Conservation (phyloP, 2,888 invertebrate species). For the Oithona nana region DNA sequence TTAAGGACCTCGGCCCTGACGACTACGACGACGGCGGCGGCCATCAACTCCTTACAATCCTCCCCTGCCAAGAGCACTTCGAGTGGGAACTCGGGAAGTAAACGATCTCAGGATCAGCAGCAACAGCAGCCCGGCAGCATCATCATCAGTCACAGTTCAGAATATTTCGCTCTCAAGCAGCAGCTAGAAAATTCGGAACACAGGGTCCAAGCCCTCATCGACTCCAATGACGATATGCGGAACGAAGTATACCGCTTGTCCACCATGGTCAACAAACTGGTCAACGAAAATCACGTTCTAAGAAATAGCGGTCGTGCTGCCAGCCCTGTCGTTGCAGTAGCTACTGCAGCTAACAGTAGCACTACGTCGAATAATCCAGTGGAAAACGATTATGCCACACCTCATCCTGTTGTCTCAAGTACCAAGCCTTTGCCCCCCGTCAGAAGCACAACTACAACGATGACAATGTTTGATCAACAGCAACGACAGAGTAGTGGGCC, state of each 20-base stretch:
- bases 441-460: neutral
- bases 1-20: neutral
- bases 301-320: neutral
- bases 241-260: slow-evolving; percentile 1
- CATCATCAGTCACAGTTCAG: slow-evolving; percentile 12
- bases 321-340: neutral
- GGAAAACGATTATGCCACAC: neutral
- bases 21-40: neutral
- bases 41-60: neutral
- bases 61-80: neutral
- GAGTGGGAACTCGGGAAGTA: neutral
- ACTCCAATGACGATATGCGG: slow-evolving; percentile 14
- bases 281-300: neutral
- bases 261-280: slow-evolving; percentile 7
- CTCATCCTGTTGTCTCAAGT: neutral
- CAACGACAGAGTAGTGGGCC: neutral
- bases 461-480: neutral
- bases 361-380: neutral
- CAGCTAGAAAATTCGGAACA: slow-evolving; percentile 12
- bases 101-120: slow-evolving; percentile 13
- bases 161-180: neutral
- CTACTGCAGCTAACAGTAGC: neutral
- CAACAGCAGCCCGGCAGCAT: slow-evolving; percentile 20
- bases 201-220: slow-evolving; percentile 12
- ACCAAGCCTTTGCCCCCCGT: neutral